Percentiles rank a stretch among this genome's conserved stretches.
These are phyloP conservation scores for Sinelater perroti DNA, from an alignment of 2,888 invertebrate species.

Conservation along the genomic window DNA sequence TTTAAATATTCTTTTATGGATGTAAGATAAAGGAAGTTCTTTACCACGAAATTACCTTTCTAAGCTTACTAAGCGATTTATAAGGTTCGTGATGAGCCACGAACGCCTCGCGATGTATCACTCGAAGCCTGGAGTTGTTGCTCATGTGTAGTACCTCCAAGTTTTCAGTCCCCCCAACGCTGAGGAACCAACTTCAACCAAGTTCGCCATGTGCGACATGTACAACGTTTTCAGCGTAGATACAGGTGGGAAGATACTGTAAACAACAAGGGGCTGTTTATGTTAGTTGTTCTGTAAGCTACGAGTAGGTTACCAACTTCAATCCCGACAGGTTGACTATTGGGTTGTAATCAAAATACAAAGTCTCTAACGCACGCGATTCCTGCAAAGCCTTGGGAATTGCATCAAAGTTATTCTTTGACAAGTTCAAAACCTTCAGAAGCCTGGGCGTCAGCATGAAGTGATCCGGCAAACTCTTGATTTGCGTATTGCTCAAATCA, in stretches of 20 bases:
- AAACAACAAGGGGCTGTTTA: conserved; percentile 35
- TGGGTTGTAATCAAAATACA: conserved; percentile 73
- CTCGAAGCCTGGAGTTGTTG: conserved; percentile 69
- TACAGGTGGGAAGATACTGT: conserved; percentile 72
- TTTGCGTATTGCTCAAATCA: conserved; percentile 68
- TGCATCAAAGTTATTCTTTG: conserved; percentile 64
- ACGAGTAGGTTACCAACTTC: conserved; percentile 10
- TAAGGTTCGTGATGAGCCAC: conserved; percentile 57
- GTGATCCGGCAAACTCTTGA: conserved; percentile 59
- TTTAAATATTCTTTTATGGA: too few relatives aligned
- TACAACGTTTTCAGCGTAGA: conserved; percentile 70
- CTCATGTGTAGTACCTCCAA: conserved; percentile 69
- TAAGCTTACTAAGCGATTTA: too few relatives aligned
- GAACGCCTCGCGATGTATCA: conserved; percentile 70
- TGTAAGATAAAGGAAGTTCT: too few relatives aligned
- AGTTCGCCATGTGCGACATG: conserved; percentile 71
- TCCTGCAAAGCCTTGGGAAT: conserved; percentile 70
- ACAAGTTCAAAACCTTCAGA: conserved; percentile 71
- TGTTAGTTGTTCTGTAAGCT: background rate
- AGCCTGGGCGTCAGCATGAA: conserved; percentile 73
- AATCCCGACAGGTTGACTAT: conserved; percentile 3
- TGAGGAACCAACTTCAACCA: conserved; percentile 66
- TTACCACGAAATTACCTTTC: too few relatives aligned
- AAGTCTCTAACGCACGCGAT: conserved; percentile 66
- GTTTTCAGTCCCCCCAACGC: conserved; percentile 67